Conservation (phyloP, 2,113 vertebrate species). For the Emydocephalus ijimae region DNA sequence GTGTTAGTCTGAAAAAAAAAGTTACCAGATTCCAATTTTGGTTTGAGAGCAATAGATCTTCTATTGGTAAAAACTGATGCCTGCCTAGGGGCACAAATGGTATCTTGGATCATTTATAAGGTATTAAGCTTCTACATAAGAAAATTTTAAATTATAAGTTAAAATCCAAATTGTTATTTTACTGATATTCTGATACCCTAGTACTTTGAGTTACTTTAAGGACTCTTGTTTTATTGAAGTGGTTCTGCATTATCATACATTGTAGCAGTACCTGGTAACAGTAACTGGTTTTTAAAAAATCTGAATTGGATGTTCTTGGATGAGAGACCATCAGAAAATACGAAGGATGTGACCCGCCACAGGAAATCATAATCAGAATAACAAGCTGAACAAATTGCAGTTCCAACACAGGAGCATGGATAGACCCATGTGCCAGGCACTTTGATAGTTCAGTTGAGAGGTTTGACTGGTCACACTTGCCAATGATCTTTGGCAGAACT, state of each 20-base stretch:
- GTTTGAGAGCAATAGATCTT: not conserved
- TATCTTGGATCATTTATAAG: not conserved
- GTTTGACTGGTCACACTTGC: not conserved
- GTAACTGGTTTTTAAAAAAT: not conserved
- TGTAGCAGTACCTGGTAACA: not conserved
- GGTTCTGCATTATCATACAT: not conserved
- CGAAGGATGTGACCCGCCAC: not conserved
- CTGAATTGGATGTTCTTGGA: not conserved
- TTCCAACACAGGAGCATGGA: not conserved
- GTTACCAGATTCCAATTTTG: not conserved
- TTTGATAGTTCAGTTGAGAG: not conserved
- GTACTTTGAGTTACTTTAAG: not conserved
- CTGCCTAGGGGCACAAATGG: not conserved
- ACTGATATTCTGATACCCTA: not conserved
- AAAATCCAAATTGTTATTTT: not conserved
- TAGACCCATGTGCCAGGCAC: not conserved
- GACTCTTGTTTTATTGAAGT: not conserved
- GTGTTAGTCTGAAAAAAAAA: not conserved
- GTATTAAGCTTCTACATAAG: not conserved
- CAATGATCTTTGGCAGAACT: not conserved
- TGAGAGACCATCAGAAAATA: not conserved
- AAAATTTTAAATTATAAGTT: not conserved
- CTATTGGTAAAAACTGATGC: not conserved
- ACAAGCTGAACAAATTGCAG: not conserved
- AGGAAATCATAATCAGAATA: not conserved